These are phyloP conservation scores for Drosophila ficusphila DNA, from an alignment of 1,140 invertebrate species.

Conservation along the genomic window DNA sequence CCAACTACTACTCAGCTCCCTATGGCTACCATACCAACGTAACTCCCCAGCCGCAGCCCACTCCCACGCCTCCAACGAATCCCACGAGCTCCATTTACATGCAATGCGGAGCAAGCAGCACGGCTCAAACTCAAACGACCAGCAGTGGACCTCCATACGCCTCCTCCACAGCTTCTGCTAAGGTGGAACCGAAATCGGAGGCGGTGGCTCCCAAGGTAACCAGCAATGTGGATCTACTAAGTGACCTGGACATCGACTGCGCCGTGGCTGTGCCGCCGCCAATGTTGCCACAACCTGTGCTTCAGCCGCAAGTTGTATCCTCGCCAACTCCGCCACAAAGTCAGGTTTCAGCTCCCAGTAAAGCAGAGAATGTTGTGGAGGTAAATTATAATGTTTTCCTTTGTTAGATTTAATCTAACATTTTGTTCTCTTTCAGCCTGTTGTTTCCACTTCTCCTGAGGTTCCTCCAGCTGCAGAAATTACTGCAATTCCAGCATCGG, in stretches of 20 bases:
- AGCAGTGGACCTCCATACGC: slow-evolving; percentile 70
- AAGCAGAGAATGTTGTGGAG: neutral
- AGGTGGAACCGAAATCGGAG: slow-evolving; percentile 17
- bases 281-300: slow-evolving; percentile 51
- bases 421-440: neutral
- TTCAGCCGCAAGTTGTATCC: slow-evolving; percentile 66
- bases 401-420: neutral
- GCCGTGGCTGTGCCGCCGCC: slow-evolving; percentile 68
- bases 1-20: slow-evolving; percentile 70
- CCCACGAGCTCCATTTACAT: slow-evolving; percentile 66
- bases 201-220: slow-evolving; percentile 32
- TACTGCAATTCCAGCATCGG: slow-evolving; percentile 21
- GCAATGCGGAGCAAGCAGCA: slow-evolving; percentile 66
- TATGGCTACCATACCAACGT: slow-evolving; percentile 65
- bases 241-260: slow-evolving; percentile 89
- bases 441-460: slow-evolving; percentile 5
- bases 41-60: neutral
- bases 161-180: slow-evolving; percentile 40
- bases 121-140: slow-evolving; percentile 75
- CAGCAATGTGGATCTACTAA: slow-evolving; percentile 90
- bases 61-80: slow-evolving; percentile 5
- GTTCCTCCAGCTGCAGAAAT: neutral
- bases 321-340: slow-evolving; percentile 57
- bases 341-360: slow-evolving; percentile 22
- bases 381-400: neutral